phyloP scores from a whole-genome alignment of 2,888 invertebrate species.

The Quadroppia sp. region DNA sequence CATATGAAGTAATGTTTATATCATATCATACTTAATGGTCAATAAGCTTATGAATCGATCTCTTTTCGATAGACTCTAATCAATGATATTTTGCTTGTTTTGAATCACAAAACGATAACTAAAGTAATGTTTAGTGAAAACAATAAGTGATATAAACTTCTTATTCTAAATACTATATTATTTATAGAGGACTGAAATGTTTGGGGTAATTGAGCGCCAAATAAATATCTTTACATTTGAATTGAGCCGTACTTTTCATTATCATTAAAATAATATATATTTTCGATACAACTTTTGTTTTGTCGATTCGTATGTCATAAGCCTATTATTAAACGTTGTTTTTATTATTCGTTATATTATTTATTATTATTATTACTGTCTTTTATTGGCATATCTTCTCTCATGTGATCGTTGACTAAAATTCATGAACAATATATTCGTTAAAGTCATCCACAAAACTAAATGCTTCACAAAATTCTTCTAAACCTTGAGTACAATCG shows the following conservation, averaged over 20 bases:
- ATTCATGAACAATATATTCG: not conserved
- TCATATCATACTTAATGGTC: not conserved
- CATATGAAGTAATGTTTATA: conserved; percentile 8
- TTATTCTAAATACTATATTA: conserved; percentile 11
- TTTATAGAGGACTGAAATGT: conserved; percentile 2
- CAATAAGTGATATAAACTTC: not conserved
- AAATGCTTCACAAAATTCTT: conserved; percentile 21
- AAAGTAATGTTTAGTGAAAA: not conserved
- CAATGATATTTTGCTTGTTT: conserved; percentile 19
- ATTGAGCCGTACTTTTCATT: conserved; percentile 29
- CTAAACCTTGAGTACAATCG: conserved; percentile 23
- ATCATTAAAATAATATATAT: not conserved
- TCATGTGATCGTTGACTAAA: conserved; percentile 19
- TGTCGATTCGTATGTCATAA: not conserved
- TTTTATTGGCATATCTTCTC: conserved; percentile 19
- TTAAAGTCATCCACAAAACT: conserved; percentile 31
- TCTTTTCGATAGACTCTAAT: not conserved
- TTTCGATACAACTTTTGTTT: not conserved
- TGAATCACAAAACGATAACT: conserved; percentile 17
- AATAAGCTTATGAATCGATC: conserved; percentile 32
- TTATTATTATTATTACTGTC: not conserved
- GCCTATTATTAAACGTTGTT: conserved; percentile 17
- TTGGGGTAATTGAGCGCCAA: conserved; percentile 32
- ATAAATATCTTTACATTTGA: conserved; percentile 16
- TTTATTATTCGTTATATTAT: conserved; percentile 10